These are phyloP conservation scores for Chitala chitala DNA, from an alignment of 2,113 vertebrate species.

Conservation along the genomic window DNA sequence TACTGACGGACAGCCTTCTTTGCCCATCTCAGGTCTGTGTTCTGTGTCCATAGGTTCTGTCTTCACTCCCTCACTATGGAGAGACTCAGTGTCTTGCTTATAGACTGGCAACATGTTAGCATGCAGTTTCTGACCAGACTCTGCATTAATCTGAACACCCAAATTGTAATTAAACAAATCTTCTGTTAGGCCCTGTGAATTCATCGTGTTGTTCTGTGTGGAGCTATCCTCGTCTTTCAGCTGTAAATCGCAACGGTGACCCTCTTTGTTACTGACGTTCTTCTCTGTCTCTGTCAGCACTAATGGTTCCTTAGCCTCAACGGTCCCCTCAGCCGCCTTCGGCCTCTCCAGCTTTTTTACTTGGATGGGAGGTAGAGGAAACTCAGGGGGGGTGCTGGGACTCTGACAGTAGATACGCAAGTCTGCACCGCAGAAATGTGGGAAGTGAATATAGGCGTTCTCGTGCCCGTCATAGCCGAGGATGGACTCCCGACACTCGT, in stretches of 20 bases:
- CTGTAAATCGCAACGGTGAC: background rate
- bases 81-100: background rate
- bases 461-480: constrained; percentile 90
- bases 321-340: background rate
- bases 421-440: constrained; percentile 96
- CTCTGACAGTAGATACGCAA: constrained; percentile 91
- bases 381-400: constrained; percentile 74
- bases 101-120: constrained; percentile 21
- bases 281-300: background rate
- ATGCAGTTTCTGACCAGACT: background rate
- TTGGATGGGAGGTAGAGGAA: constrained; percentile 67
- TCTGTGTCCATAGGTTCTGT: constrained; percentile 33
- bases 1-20: constrained; percentile 30
- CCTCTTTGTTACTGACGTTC: background rate
- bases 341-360: constrained; percentile 46
- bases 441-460: constrained; percentile 93
- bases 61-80: constrained; percentile 21
- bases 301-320: background rate
- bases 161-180: background rate
- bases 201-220: no score
- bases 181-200: background rate
- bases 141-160: background rate
- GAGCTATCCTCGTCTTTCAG: constrained; percentile 1
- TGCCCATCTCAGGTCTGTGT: constrained; percentile 28
- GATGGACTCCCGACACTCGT: constrained; percentile 96